These are phyloP conservation scores for Bombus confusus DNA, from an alignment of 1,140 invertebrate genomes.

Conservation along the genomic window DNA sequence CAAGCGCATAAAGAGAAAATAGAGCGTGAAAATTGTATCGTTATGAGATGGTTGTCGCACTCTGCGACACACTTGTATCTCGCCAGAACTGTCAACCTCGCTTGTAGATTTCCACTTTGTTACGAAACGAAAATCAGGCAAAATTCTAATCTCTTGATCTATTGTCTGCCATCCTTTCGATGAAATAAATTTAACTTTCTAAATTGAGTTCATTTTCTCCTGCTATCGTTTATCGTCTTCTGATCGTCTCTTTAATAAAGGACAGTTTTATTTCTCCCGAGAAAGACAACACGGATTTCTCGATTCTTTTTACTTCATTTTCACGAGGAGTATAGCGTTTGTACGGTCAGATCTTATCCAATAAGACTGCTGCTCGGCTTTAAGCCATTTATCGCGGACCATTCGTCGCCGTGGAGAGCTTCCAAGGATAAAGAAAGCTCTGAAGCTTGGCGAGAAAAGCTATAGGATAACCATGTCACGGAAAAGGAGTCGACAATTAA, in stretches of 20 bases:
- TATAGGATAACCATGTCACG: neutral
- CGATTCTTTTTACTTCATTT: neutral
- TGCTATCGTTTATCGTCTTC: neutral
- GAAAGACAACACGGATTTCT: neutral
- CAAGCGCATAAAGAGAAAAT: neutral
- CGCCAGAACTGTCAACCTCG: too few species aligned
- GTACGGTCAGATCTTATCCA: neutral
- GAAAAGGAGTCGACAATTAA: neutral
- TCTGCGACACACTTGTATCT: too few species aligned
- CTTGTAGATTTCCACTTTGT: neutral
- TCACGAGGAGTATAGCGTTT: neutral
- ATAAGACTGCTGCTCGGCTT: neutral
- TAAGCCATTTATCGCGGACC: neutral
- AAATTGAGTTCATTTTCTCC: neutral
- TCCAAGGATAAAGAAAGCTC: neutral
- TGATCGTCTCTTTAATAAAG: neutral
- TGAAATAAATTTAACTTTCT: neutral
- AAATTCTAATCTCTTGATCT: too few species aligned
- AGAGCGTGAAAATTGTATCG: neutral
- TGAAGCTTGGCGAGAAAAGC: neutral
- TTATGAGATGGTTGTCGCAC: too few species aligned
- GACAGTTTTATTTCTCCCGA: neutral
- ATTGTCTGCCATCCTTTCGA: neutral
- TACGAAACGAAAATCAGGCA: neutral
- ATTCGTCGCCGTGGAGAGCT: neutral